Conservation (phyloP, 2,888 invertebrate species). For the Patella pellucida region DNA sequence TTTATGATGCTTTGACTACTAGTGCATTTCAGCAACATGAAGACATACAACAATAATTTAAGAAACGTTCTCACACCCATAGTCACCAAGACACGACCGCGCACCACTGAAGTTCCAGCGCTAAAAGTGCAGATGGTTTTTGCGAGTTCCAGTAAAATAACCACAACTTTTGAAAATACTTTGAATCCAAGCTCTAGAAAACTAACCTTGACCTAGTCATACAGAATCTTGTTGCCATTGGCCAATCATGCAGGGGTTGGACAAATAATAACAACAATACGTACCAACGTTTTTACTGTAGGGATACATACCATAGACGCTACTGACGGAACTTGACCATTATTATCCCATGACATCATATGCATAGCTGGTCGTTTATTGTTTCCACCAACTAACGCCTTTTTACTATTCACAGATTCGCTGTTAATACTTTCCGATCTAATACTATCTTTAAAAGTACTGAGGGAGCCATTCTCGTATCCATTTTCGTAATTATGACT, state of each 20-base stretch:
- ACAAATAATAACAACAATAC: background rate
- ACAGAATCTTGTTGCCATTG: background rate
- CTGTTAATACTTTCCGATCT: constrained; percentile 47
- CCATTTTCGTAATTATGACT: constrained; percentile 20
- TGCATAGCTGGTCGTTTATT: constrained; percentile 32
- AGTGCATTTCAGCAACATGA: background rate
- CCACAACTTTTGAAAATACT: no score
- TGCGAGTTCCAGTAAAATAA: no score
- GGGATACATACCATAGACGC: constrained; percentile 35
- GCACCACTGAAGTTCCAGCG: no score
- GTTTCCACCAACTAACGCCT: constrained; percentile 26
- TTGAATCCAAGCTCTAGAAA: background rate
- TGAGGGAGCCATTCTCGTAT: constrained; percentile 35
- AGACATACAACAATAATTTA: background rate
- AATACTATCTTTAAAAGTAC: constrained; percentile 46
- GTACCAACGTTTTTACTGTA: constrained; percentile 7
- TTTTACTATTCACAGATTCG: constrained; percentile 48
- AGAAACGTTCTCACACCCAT: no score
- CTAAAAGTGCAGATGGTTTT: no score
- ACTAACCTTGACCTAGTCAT: constrained; percentile 4
- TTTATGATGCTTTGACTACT: no score
- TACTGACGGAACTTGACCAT: constrained; percentile 42
- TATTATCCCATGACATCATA: constrained; percentile 44
- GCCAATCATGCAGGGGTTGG: background rate
- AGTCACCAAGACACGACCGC: no score